Evolutionary conservation across 2,113 vertebrate genomes (phyloP), one percentile per base, ranked within the genome.

Genomic region (Stegastes partitus): DNA sequence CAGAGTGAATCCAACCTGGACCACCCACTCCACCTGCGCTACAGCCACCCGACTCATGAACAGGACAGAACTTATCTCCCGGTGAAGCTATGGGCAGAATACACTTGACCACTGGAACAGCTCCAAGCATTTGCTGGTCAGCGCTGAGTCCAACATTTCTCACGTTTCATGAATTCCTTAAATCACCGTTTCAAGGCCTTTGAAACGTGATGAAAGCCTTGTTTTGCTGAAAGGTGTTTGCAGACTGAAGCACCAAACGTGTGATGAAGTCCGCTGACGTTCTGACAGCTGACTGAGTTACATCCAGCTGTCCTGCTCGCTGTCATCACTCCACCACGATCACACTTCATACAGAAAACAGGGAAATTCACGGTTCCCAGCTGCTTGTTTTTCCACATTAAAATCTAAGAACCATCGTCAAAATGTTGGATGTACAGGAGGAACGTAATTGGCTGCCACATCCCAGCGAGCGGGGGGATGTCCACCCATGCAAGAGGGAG

Each of bases 401-500:
- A 71, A 63, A 47, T 63, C 58, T 57, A 56, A 57, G 39, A 31
- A 61, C 11, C 10, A 19, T 47, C 61, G 65, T 65, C 64, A 44
- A 69, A 74, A 69, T 70, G 18, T 34, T 74, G 51, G 34, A 58
- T 64, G 9, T 51, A 62, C 14, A 14, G 56, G 22, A 74, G n/a
- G 28, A 25, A 31, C 65, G 49, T 59, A 50, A 51, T 83, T 64
- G 58, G 77, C 58, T 68, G 59, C 31, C 18, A 51, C 19, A 28
- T 68, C 22, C 16, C 53, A 70, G 37, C 23, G 31, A 54, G 53
- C 11, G 39, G 56, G 28, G 37, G 68, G 51, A 77, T 75, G 28
- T 78, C 65, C 54, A 66, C 42, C 49, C 25, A 63, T 74, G 58
- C 58, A 69, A 58, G 45, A 75, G 6, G 16, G n/a, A 56, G 56